Base-by-base conservation (phyloP, 2,113 vertebrate species). In the Oplegnathus fasciatus region DNA sequence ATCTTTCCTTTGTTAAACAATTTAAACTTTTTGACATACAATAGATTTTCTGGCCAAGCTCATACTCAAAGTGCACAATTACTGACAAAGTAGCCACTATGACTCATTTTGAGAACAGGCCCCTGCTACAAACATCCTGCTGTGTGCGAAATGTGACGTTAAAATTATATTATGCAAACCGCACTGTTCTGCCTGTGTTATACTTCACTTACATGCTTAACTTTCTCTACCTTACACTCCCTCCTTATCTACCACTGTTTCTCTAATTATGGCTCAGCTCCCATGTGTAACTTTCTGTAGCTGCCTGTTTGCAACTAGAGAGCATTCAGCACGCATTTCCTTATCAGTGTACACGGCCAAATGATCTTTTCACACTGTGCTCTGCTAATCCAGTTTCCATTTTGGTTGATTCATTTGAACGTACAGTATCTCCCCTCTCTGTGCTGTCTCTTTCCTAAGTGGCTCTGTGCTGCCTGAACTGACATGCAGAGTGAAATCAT, bases 401-500 rank as follows among this genome's bases (percentile, higher is more conserved):
- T 70, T 40, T 9, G 50, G 54, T 4, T 32, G 44, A 30, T 48
- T 78, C 0, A 50, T 67, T 44, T 42, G 8, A 64, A 32, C 0
- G 8, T 46, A 14, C 34, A 71, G 15, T 32, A 7, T 72, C 8
- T 62, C 40, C 0, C 20, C 24, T 58, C 17, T 66, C 20, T 55
- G 6, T 77, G 46, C 13, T 87, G 42, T 82, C 30, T 75, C 32
- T 50, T 15, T 42, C 6, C 40, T 64, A 15, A 32, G 57, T 74
- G 44, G 32, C 18, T n/a, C 44, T 77, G 26, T 65, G 54, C 64
- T 75, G 34, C 77, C 2, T 87, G 87, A 88, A 34, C 37, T 37
- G 75, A 90, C 85, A 18, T 83, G 83, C 66, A 65, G 54, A 18
- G n/a, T 68, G 44, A 61, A 75, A 42, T 46, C 5, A 58, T 55